Evolutionary conservation across 2,113 vertebrate genomes (phyloP), one percentile per base, ranked within the genome.

Genomic region (Oplegnathus fasciatus): DNA sequence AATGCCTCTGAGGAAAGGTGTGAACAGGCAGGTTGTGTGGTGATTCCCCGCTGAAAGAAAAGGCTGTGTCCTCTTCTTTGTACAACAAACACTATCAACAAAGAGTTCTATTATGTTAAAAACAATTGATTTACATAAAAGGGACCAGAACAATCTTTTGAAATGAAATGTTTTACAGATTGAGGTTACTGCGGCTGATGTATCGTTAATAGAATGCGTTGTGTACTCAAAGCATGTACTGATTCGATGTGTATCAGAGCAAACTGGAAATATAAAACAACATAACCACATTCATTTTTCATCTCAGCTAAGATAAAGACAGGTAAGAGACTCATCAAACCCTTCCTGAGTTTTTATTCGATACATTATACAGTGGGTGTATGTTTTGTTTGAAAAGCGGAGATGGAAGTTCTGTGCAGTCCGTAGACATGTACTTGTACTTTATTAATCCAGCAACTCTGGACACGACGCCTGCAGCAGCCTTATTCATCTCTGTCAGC

Each of bases 401-500:
- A 75, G 61, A 73, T 72, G 78, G 40, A 87, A 65, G 60, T 28
- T 79, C 0, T 22, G 26, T 37, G 20, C 18, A 14, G 37, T 81
- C 9, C 15, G 9, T n/a, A 64, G 10, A 79, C 20, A 68, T 48
- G 46, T 58, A 83, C 75, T 86, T 82, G 61, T 84, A 78, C 83
- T 92, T 91, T 86, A 93, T 94, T 87, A 90, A 91, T 80, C 82
- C 65, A 20, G 73, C 11, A 66, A 71, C 81, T 86, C n/a, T 64
- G 75, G 20, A 78, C 42, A 54, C 18, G 34, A 50, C 0, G 87
- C 92, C 88, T 28, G 55, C 77, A 84, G 94, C 75, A 58, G 77
- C 66, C 68, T 83, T 84, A 90, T 94, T 89, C 78, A 92, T 94
- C 89, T 90, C 66, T 65, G 83, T 92, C 94, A 91, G 79, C 54